Percentiles rank a stretch among this genome's conserved stretches.
Evolutionary conservation across 2,113 vertebrate genomes (phyloP).

Genomic region (Paracanthobrama guichenoti): DNA sequence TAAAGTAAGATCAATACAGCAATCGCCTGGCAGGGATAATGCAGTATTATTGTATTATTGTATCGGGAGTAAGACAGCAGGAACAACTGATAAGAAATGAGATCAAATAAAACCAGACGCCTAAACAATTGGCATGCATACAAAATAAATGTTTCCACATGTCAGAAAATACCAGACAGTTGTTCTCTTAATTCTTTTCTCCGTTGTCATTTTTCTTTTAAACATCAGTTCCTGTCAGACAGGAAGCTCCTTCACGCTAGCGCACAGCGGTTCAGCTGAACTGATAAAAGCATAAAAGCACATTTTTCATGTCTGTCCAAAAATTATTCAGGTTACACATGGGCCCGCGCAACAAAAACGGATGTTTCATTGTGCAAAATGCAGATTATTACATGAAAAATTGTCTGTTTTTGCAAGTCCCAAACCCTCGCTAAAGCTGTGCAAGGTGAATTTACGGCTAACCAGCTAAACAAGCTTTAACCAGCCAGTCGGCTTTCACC

Average conservation of each 20-base stretch:
- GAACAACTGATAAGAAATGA: neutral
- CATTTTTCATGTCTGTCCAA: slow-evolving; percentile 28
- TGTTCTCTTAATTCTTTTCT: neutral
- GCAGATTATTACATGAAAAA: slow-evolving; percentile 6
- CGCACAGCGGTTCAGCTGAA: neutral
- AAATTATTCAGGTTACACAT: slow-evolving; percentile 6
- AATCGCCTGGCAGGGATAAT: neutral
- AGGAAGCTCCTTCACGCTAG: neutral
- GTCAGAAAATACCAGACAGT: neutral
- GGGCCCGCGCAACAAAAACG: neutral
- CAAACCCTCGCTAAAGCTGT: neutral
- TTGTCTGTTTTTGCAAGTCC: neutral
- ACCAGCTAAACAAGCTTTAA: neutral
- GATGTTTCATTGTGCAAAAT: slow-evolving; percentile 54
- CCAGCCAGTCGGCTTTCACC: neutral
- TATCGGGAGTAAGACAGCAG: neutral
- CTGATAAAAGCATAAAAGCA: slow-evolving; percentile 8
- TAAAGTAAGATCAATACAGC: neutral
- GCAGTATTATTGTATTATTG: neutral
- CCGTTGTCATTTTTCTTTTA: neutral
- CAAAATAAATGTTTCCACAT: neutral
- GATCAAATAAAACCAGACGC: neutral
- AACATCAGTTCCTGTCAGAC: neutral
- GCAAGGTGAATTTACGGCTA: too few species aligned
- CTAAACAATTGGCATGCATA: neutral